phyloP scores from a whole-genome alignment of 2,888 invertebrate species.

The Agriopis marginaria region DNA sequence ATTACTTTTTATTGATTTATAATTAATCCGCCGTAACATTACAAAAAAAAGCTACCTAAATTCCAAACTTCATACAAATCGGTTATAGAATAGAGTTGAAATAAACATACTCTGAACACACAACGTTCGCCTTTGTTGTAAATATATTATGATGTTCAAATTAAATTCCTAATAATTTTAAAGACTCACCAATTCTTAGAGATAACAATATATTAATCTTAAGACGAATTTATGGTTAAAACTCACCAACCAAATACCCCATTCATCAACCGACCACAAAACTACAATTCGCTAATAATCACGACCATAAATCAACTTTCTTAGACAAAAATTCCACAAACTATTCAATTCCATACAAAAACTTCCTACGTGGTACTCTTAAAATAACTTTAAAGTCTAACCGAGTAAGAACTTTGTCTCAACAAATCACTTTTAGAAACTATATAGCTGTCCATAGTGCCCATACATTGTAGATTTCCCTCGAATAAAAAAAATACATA shows the following conservation, averaged over 20 bases:
- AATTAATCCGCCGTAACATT: too few relatives aligned
- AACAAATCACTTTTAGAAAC: not conserved
- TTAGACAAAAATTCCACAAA: constrained; percentile 16
- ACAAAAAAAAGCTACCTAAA: too few relatives aligned
- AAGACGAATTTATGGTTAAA: constrained; percentile 22
- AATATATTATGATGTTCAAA: not conserved
- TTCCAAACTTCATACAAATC: too few relatives aligned
- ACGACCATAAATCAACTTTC: constrained; percentile 25
- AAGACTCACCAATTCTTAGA: constrained; percentile 17
- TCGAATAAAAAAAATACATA: not conserved
- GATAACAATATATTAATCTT: constrained; percentile 16
- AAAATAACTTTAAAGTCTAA: not conserved
- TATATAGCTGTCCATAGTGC: too few relatives aligned
- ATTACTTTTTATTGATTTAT: too few relatives aligned
- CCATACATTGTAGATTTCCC: not conserved
- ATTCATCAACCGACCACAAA: constrained; percentile 24
- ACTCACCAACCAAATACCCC: constrained; percentile 17
- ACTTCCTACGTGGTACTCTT: constrained; percentile 7
- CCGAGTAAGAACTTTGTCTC: constrained; percentile 7
- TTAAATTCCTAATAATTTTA: not conserved
- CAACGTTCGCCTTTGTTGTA: too few relatives aligned
- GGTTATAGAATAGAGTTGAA: too few relatives aligned
- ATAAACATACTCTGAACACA: too few relatives aligned
- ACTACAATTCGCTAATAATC: constrained; percentile 27
- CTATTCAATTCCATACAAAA: constrained; percentile 14